Percentiles rank a stretch among this genome's conserved stretches.
Evolutionary conservation across 2,113 vertebrate genomes (phyloP).

Genomic region (Chlamydotis undulata): DNA sequence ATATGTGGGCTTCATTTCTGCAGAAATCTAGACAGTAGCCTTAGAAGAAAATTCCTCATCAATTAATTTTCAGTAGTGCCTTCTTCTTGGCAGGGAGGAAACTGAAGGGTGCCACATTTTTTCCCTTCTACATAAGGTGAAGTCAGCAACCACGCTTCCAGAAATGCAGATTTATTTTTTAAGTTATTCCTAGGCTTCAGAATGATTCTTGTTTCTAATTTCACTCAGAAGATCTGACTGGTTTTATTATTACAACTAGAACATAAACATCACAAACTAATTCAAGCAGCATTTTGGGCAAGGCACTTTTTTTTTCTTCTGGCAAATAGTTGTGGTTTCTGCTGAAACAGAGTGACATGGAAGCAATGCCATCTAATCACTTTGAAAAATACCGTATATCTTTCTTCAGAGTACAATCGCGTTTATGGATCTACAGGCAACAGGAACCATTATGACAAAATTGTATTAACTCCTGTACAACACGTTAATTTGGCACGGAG

Average conservation of each 20-base stretch:
- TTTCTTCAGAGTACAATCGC: not conserved
- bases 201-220: not conserved
- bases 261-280: not conserved
- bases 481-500: not conserved
- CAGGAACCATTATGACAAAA: not conserved
- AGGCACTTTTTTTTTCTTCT: not conserved
- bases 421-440: not conserved
- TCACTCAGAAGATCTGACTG: not conserved
- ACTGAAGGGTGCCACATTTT: not conserved
- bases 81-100: not conserved
- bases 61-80: not conserved
- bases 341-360: not conserved
- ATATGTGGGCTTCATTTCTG: not conserved
- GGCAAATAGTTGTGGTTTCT: not conserved
- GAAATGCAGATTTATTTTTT: not conserved
- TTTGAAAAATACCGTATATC: not conserved
- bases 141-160: not conserved
- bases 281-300: not conserved
- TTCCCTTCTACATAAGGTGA: not conserved
- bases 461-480: not conserved
- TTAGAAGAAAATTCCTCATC: not conserved
- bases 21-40: not conserved
- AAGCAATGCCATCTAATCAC: not conserved
- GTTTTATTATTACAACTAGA: not conserved
- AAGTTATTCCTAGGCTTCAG: not conserved